phyloP scores from a whole-genome alignment of 2,888 invertebrate species.

The Thyatira batis region DNA sequence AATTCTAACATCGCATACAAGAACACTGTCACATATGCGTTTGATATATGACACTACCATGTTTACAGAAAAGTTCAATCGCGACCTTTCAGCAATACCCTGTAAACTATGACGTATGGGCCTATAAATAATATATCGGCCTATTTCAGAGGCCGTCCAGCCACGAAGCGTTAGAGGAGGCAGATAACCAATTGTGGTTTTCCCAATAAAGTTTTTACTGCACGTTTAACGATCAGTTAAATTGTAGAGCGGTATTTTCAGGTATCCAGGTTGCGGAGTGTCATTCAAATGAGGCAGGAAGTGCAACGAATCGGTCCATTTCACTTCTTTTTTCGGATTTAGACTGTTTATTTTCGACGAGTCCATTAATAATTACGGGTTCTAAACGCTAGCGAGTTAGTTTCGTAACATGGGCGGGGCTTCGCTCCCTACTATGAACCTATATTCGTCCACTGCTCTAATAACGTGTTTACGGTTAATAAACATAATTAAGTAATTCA shows the following conservation, averaged over 20 bases:
- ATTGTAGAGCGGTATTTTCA: neutral
- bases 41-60: conserved; percentile 12
- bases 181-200: conserved; percentile 18
- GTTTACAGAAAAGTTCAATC: conserved; percentile 15
- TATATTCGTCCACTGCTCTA: neutral
- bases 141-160: conserved; percentile 44
- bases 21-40: neutral
- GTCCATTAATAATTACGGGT: neutral
- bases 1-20: neutral
- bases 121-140: conserved; percentile 76
- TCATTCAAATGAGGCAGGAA: too few species aligned
- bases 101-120: conserved; percentile 42
- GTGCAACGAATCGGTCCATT: too few species aligned
- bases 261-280: neutral
- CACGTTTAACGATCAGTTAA: neutral
- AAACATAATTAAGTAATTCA: neutral
- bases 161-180: conserved; percentile 13
- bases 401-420: neutral
- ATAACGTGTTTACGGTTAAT: neutral
- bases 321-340: too few species aligned
- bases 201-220: neutral
- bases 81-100: neutral
- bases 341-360: too few species aligned
- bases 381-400: neutral
- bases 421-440: neutral